Conservation (phyloP, 2,113 vertebrate genomes). For the Kryptolebias marmoratus region DNA sequence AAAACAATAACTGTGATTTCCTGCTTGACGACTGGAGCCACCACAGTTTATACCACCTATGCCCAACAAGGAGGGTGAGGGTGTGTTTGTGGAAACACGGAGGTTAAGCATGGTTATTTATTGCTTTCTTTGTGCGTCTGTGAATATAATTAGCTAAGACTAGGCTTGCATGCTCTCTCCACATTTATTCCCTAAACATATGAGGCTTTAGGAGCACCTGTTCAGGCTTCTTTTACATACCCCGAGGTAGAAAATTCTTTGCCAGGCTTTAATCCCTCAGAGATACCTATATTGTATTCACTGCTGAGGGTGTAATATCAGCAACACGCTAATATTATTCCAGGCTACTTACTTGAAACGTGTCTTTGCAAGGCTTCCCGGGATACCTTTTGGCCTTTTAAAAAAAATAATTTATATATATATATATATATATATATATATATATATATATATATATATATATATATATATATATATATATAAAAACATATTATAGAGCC, state of each 20-base stretch:
- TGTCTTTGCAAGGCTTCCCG: constrained; percentile 40
- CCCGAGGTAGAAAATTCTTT: constrained; percentile 43
- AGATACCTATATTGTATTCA: constrained; percentile 50
- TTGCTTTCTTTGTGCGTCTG: constrained; percentile 26
- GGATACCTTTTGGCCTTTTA: constrained; percentile 27
- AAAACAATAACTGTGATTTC: constrained; percentile 59
- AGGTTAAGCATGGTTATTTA: constrained; percentile 65
- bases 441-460: too few relatives aligned
- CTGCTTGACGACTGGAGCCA: constrained; percentile 57
- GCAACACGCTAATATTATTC: constrained; percentile 57
- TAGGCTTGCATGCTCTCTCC: constrained; percentile 22
- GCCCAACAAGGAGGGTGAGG: constrained; percentile 43
- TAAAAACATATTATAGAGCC: constrained; percentile 3
- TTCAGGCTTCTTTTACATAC: constrained; percentile 17
- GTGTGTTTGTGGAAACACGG: constrained; percentile 41
- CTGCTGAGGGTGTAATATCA: constrained; percentile 47
- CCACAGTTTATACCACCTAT: constrained; percentile 44
- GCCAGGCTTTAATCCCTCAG: constrained; percentile 56
- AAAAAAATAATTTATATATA: too few relatives aligned
- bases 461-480: too few relatives aligned
- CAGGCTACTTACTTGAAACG: constrained; percentile 35
- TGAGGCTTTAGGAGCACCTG: constrained; percentile 42
- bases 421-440: too few relatives aligned
- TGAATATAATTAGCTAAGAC: constrained; percentile 56
- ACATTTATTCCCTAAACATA: constrained; percentile 53